These are phyloP conservation scores for Galagoides demidoff DNA, from an alignment of 2,797 vertebrate species.

Conservation along the genomic window DNA sequence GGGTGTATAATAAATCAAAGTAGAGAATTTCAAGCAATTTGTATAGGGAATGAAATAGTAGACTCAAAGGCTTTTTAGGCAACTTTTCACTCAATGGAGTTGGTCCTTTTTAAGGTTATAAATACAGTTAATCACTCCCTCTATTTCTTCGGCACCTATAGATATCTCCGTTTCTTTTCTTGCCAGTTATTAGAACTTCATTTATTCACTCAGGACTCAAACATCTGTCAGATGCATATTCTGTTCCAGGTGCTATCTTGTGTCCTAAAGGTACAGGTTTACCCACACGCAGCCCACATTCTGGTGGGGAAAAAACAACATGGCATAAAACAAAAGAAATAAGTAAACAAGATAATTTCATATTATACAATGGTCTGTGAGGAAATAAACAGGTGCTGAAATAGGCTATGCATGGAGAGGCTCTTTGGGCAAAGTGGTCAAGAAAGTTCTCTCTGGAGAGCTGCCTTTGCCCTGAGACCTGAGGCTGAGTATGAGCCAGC, in stretches of 20 bases:
- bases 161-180: neutral
- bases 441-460: neutral
- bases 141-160: neutral
- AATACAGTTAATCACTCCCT: neutral
- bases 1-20: neutral
- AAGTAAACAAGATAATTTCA: conserved; percentile 13
- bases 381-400: neutral
- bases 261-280: neutral
- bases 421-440: neutral
- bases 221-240: neutral
- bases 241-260: neutral
- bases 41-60: neutral
- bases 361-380: neutral
- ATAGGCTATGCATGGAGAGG: neutral
- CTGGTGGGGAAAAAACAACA: neutral
- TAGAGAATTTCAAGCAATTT: neutral
- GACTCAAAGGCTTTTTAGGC: neutral
- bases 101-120: neutral
- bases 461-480: neutral
- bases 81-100: neutral
- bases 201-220: neutral
- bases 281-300: neutral
- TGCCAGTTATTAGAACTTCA: neutral
- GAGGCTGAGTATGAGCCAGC: neutral
- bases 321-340: neutral